Conservation (phyloP, 1,140 invertebrate genomes). For the Eufriesea mexicana region DNA sequence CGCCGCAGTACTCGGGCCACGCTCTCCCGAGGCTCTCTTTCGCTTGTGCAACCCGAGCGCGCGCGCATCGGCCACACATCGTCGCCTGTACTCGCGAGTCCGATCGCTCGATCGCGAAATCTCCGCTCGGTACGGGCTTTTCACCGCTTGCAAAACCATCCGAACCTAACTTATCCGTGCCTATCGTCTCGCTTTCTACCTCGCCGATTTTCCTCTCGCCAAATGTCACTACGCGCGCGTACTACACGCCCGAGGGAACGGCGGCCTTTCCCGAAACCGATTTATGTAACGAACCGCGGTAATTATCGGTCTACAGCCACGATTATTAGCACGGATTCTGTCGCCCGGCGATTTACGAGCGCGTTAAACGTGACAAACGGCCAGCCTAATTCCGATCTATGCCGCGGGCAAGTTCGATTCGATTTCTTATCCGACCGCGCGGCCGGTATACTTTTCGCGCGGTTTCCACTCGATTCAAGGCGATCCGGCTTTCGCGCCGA, state of each 20-base stretch:
- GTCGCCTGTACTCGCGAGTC: constrained; percentile 67
- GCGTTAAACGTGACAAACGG: constrained; percentile 6
- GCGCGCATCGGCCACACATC: constrained; percentile 67
- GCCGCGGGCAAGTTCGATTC: neutral
- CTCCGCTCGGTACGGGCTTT: constrained; percentile 38
- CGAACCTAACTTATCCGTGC: constrained; percentile 5
- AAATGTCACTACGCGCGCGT: constrained; percentile 55
- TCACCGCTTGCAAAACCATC: constrained; percentile 60
- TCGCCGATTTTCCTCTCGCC: constrained; percentile 45
- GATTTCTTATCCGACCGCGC: neutral
- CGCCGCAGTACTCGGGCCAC: neutral
- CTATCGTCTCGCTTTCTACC: constrained; percentile 58
- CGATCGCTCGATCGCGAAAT: constrained; percentile 45
- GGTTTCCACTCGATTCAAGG: neutral
- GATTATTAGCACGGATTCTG: constrained; percentile 50
- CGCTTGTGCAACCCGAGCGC: constrained; percentile 75
- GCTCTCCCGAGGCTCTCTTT: constrained; percentile 67
- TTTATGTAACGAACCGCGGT: constrained; percentile 46
- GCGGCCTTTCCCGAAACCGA: constrained; percentile 42
- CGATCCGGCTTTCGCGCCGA: neutral
- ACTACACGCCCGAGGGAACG: neutral
- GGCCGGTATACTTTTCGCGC: neutral
- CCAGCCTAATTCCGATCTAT: constrained; percentile 14
- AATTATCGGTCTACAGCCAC: neutral
- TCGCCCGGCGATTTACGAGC: constrained; percentile 5